These are phyloP conservation scores for Prunella strophiata DNA, from an alignment of 2,797 vertebrate species.

Conservation along the genomic window DNA sequence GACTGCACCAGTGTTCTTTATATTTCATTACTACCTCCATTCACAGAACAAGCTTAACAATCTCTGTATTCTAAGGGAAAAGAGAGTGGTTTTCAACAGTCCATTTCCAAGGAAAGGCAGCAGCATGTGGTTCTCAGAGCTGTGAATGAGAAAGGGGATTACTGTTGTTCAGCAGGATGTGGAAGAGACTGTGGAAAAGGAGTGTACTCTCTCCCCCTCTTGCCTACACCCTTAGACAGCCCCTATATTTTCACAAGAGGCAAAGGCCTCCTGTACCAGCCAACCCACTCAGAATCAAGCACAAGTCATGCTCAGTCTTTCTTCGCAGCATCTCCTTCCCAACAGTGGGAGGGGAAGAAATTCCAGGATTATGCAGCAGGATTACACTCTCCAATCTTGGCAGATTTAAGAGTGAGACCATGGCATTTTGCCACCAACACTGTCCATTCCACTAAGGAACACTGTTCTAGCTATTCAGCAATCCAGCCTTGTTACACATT, in stretches of 20 bases:
- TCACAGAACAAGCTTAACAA: background rate
- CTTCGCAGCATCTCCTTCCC: background rate
- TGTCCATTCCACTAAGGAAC: background rate
- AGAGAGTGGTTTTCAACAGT: background rate
- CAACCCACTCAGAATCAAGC: background rate
- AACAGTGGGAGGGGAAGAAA: background rate
- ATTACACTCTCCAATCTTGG: background rate
- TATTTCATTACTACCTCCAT: background rate
- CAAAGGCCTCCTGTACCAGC: background rate
- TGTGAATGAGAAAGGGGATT: background rate
- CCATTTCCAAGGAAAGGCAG: background rate
- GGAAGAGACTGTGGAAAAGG: background rate
- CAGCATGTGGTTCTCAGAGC: background rate
- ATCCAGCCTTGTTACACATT: background rate
- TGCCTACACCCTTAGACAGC: background rate
- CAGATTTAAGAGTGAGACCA: background rate
- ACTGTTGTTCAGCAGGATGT: background rate
- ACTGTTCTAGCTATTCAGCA: background rate
- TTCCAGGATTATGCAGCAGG: background rate
- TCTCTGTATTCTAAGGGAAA: background rate
- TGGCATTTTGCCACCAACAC: background rate
- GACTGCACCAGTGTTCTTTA: background rate
- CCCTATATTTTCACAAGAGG: background rate
- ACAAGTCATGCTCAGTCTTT: background rate
- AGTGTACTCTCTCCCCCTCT: background rate